Conservation (phyloP, 2,888 invertebrate genomes). For the Ptilodon capucinus region DNA sequence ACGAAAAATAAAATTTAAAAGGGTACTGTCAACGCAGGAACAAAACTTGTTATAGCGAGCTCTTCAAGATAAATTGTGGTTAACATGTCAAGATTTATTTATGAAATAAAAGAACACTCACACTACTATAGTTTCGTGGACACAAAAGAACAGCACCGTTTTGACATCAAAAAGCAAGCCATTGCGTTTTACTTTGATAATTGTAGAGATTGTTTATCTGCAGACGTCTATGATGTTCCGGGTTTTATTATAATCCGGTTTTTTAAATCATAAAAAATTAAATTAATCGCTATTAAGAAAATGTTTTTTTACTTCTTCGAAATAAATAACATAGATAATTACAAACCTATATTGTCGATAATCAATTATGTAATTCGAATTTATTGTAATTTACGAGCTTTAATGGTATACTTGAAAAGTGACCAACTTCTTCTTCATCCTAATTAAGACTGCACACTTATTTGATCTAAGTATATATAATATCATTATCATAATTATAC, state of each 20-base stretch:
- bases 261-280: not conserved
- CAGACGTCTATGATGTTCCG: not conserved
- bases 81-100: not conserved
- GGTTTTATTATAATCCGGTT: not conserved
- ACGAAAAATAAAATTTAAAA: not conserved
- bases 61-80: not conserved
- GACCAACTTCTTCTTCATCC: not conserved
- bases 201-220: not conserved
- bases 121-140: not conserved
- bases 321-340: not conserved
- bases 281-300: not conserved
- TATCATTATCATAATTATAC: not conserved
- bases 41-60: not conserved
- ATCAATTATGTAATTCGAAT: not conserved
- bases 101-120: not conserved
- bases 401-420: not conserved
- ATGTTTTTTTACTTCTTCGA: not conserved
- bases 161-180: not conserved
- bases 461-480: constrained; percentile 3
- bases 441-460: not conserved
- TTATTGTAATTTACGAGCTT: too few relatives aligned
- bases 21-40: not conserved
- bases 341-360: not conserved
- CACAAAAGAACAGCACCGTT: not conserved
- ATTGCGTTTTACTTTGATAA: not conserved